These are phyloP conservation scores for Thamnophis elegans DNA, from an alignment of 2,797 vertebrate genomes.

Conservation along the genomic window DNA sequence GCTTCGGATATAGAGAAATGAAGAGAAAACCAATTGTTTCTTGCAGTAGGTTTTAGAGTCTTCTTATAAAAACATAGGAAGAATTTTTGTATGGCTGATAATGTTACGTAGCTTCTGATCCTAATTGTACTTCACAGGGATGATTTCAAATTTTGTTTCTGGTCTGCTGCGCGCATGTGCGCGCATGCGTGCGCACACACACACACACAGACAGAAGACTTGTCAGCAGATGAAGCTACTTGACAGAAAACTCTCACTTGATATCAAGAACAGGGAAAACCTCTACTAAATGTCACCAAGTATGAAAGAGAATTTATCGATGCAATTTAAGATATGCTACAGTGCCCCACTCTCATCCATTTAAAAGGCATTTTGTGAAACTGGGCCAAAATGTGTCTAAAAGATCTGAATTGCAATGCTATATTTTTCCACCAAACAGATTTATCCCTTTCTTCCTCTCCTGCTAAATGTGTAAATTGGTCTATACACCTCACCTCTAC, in stretches of 20 bases:
- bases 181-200: not conserved
- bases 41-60: not conserved
- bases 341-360: not conserved
- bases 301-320: not conserved
- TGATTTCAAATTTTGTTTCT: not conserved
- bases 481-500: not conserved
- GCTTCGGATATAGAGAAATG: not conserved
- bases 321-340: not conserved
- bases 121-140: not conserved
- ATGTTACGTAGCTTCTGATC: not conserved
- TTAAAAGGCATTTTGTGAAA: not conserved
- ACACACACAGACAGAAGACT: accelerated
- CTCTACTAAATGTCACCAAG: not conserved
- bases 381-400: not conserved
- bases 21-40: not conserved
- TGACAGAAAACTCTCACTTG: not conserved
- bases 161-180: not conserved
- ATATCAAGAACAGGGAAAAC: not conserved
- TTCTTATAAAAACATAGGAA: not conserved
- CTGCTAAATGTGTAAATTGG: not conserved
- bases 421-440: not conserved
- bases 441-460: not conserved
- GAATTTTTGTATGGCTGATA: not conserved
- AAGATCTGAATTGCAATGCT: not conserved
- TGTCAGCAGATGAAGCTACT: conserved; percentile 63